Conservation (phyloP, 2,888 invertebrate genomes). For the Acanthosepion pharaonis region DNA sequence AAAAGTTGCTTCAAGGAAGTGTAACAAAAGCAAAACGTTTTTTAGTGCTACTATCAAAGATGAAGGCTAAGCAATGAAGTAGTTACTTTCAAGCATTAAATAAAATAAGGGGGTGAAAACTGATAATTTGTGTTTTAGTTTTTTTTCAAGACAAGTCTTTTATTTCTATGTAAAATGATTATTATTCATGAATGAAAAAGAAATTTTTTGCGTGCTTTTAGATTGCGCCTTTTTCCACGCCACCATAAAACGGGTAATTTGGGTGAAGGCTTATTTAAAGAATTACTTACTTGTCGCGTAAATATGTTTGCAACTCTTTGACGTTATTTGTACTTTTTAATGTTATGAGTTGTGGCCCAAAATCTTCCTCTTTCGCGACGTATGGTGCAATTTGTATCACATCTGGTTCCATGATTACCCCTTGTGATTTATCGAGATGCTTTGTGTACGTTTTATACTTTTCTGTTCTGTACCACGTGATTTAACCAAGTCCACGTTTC, state of each 20-base stretch:
- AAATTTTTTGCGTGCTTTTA: not conserved
- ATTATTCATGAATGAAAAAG: not conserved
- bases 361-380: slow-evolving; percentile 53
- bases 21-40: too few relatives aligned
- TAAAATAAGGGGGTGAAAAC: too few relatives aligned
- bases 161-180: not conserved
- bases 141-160: too few relatives aligned
- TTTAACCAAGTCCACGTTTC: not conserved
- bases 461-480: not conserved
- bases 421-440: not conserved
- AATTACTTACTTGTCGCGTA: slow-evolving; percentile 75
- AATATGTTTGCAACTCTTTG: slow-evolving; percentile 76
- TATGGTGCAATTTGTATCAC: slow-evolving; percentile 48
- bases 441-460: not conserved
- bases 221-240: not conserved
- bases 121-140: too few relatives aligned
- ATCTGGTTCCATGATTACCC: slow-evolving; percentile 64
- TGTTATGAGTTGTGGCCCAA: slow-evolving; percentile 65
- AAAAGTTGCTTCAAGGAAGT: too few relatives aligned
- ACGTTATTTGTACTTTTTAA: slow-evolving; percentile 71
- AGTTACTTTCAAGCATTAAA: too few relatives aligned
- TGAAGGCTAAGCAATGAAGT: too few relatives aligned
- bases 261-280: not conserved
- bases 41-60: too few relatives aligned
- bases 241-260: not conserved